phyloP scores from a whole-genome alignment of 2,113 vertebrate species.

The Gavia stellata region DNA sequence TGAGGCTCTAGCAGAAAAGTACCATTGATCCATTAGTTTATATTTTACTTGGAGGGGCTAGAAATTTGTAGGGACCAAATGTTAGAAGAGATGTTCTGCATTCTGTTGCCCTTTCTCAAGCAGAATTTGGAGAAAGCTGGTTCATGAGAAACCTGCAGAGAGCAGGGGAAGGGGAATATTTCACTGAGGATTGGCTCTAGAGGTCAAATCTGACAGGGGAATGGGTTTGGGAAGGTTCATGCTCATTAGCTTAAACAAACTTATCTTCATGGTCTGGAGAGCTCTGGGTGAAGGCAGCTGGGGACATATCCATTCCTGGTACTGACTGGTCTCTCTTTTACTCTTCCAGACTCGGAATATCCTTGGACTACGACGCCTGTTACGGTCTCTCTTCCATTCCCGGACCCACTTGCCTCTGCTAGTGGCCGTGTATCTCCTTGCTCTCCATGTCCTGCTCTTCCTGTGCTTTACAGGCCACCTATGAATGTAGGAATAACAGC shows the following conservation, averaged over 20 bases:
- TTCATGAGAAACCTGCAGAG: background rate
- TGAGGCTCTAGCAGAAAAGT: background rate
- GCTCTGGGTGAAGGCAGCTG: background rate
- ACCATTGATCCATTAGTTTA: background rate
- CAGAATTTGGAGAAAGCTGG: background rate
- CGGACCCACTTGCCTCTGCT: slow-evolving; percentile 84
- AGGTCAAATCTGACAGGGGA: background rate
- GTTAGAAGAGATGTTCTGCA: background rate
- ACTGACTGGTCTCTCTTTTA: background rate
- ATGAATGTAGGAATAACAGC: slow-evolving; percentile 42
- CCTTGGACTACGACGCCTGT: slow-evolving; percentile 72
- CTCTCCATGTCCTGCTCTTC: slow-evolving; percentile 84
- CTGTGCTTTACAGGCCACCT: slow-evolving; percentile 88
- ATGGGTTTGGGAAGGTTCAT: background rate
- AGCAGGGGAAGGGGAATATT: background rate
- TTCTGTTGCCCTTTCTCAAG: background rate
- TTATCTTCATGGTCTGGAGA: background rate
- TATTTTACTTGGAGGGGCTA: background rate
- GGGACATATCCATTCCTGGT: background rate
- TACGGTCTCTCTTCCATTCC: slow-evolving; percentile 78
- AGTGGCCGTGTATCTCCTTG: slow-evolving; percentile 79
- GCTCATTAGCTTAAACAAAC: background rate
- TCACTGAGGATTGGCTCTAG: background rate
- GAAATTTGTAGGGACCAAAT: background rate
- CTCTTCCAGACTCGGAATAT: slow-evolving; percentile 74